Percentiles rank a stretch among this genome's conserved stretches.
Evolutionary conservation across 2,797 vertebrate species (phyloP).

Genomic region (Sphenopsis melanotis): DNA sequence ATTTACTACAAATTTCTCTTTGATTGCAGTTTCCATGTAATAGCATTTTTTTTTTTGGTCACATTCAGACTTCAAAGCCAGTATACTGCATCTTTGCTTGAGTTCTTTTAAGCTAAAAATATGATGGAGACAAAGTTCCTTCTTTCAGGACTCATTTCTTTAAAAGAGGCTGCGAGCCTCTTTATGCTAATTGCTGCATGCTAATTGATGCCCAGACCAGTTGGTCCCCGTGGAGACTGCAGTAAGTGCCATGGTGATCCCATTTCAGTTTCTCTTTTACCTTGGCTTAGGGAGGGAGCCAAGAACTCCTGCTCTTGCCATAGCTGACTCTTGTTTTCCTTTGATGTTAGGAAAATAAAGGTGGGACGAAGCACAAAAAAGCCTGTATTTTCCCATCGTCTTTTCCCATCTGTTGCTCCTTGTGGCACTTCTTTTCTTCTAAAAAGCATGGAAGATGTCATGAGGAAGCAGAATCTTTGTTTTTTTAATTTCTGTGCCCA

Average conservation of each 20-base stretch:
- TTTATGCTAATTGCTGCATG: neutral
- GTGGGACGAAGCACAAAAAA: neutral
- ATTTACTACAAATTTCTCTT: neutral
- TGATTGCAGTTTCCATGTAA: neutral
- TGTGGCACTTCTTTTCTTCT: neutral
- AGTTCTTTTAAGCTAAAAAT: neutral
- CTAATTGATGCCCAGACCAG: neutral
- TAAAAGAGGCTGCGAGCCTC: neutral
- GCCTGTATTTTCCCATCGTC: accelerated
- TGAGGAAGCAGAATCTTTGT: neutral
- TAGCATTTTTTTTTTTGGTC: neutral
- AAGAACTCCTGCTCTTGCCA: neutral
- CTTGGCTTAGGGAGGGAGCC: neutral
- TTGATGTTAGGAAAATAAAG: neutral
- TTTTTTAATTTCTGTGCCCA: neutral
- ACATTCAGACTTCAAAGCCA: neutral
- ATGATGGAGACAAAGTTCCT: neutral
- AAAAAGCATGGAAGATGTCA: neutral
- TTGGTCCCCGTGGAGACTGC: neutral
- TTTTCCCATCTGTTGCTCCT: neutral
- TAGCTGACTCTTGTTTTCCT: neutral
- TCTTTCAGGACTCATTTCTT: neutral
- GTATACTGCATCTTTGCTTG: neutral
- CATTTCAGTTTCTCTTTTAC: neutral
- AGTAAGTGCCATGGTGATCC: neutral